Percentiles rank a stretch among this genome's conserved stretches.
These are phyloP conservation scores for Sparidentex hasta DNA, from an alignment of 2,797 vertebrate genomes.

Conservation along the genomic window DNA sequence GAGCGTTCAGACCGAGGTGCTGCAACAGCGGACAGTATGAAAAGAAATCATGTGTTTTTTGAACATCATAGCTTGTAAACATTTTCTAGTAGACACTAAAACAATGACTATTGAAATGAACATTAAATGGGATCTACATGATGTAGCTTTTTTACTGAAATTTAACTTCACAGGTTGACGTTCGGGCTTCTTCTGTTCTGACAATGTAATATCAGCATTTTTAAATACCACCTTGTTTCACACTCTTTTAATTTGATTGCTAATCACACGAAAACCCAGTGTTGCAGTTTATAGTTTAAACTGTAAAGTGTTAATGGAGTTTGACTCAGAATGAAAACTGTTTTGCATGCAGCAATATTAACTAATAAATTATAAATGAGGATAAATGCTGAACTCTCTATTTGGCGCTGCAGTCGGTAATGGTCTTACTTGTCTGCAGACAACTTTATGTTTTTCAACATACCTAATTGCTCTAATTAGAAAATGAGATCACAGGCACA, in stretches of 20 bases:
- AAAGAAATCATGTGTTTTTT: too few species aligned
- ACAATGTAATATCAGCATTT: conserved; percentile 7
- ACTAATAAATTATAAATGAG: conserved; percentile 5
- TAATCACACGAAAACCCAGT: not conserved
- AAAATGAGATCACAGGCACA: conserved; percentile 15
- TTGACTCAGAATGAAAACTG: not conserved
- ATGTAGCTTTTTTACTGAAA: conserved; percentile 15
- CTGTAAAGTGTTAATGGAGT: conserved; percentile 8
- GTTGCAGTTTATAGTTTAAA: conserved; percentile 20
- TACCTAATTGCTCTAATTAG: conserved; percentile 19
- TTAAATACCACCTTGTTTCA: conserved; percentile 18
- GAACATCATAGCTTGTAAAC: too few species aligned
- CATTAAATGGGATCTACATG: not conserved
- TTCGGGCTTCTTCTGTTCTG: conserved; percentile 8
- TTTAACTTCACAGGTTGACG: not conserved
- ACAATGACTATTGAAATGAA: too few species aligned
- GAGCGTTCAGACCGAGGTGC: too few species aligned
- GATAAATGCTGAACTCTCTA: not conserved
- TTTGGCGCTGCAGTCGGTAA: not conserved
- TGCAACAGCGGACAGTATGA: too few species aligned
- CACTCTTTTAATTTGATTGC: conserved; percentile 23
- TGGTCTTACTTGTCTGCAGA: not conserved
- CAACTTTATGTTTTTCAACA: conserved; percentile 7
- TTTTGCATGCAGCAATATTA: not conserved
- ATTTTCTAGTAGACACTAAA: too few species aligned